Evolutionary conservation across 2,113 vertebrate genomes (phyloP).

Genomic region (Drymodes brunneopygia): DNA sequence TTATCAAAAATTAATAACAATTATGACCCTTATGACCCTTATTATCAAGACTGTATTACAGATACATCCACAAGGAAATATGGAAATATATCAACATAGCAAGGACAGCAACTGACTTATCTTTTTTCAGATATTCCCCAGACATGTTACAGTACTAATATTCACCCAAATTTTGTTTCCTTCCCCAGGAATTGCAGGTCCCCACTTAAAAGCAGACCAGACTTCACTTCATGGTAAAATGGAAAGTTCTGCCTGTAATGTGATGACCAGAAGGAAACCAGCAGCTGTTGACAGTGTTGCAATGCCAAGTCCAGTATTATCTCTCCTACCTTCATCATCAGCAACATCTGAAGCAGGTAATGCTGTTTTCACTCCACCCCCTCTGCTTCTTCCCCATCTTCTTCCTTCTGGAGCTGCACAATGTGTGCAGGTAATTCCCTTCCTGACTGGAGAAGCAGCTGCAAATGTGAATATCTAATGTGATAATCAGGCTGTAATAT

Average conservation of each 20-base stretch:
- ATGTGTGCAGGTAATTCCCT: neutral
- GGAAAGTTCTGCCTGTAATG: conserved; percentile 64
- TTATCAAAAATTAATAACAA: neutral
- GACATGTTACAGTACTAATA: neutral
- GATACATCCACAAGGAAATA: neutral
- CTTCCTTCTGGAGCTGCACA: neutral
- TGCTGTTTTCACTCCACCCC: neutral
- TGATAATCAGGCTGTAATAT: neutral
- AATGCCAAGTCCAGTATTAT: conserved; percentile 67
- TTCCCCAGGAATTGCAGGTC: conserved; percentile 69
- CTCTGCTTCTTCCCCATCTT: neutral
- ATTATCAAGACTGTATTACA: neutral
- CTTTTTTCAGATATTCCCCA: neutral
- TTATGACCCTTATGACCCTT: neutral
- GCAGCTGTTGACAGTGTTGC: conserved; percentile 65
- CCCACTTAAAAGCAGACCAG: conserved; percentile 80
- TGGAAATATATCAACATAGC: fast-evolving
- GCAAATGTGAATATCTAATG: neutral
- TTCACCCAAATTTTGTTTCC: neutral
- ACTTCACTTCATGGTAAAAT: conserved; percentile 69
- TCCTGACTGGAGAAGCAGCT: neutral
- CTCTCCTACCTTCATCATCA: conserved; percentile 74
- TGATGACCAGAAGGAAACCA: conserved; percentile 79
- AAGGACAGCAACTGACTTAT: neutral
- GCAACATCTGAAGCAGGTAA: conserved; percentile 75